Base-by-base conservation (phyloP, 2,888 invertebrate species). In the Mesochorus sp. region DNA sequence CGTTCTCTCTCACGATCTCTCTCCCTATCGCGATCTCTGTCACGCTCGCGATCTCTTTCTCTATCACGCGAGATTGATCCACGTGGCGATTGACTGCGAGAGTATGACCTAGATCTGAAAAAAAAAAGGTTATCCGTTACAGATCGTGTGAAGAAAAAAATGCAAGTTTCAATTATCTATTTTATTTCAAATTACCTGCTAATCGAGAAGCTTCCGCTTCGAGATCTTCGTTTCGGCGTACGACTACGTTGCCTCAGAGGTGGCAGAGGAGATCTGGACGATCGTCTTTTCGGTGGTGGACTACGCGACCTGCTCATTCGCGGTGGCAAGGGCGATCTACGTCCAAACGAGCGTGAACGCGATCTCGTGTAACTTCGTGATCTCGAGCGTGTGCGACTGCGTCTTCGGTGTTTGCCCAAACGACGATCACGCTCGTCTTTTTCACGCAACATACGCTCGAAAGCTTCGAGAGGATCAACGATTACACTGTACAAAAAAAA, bases 401-500 rank as follows among this genome's bases (percentile, higher is more conserved):
- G 92, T 49, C 92, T 89, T 76, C 95, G 92, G 66, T 95, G 94
- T 85, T 94, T 93, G 74, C 93, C 92, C 83, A 94, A 93, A 66
- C 94, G 92, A 83, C 94, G 92, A 80, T 95, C 94, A 49, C 94
- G 92, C 91, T 95, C 95, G 91, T 96, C 96, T 90, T 97, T 97
- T 91, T 97, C 97, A 81, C 96, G 93, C 86, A 97, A 93, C 93
- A 97, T 95, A 82, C 96, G 93, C 90, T 97, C 95, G 90, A 97
- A 97, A 64, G 96, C 96, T 90, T 96, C 96, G 84, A 97, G 91
- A 2, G 97, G 96, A 91, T 97, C 97, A 87, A 96, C 96, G 82
- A 95, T 95, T 75, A 94, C 93, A 83, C 96, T 95, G 90, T 79
- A 91, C n/a, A n/a, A n/a, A 91, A 90, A 79, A n/a, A n/a, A 10